Evolutionary conservation across 2,113 vertebrate genomes (phyloP).

Genomic region (Lethenteron reissneri): DNA sequence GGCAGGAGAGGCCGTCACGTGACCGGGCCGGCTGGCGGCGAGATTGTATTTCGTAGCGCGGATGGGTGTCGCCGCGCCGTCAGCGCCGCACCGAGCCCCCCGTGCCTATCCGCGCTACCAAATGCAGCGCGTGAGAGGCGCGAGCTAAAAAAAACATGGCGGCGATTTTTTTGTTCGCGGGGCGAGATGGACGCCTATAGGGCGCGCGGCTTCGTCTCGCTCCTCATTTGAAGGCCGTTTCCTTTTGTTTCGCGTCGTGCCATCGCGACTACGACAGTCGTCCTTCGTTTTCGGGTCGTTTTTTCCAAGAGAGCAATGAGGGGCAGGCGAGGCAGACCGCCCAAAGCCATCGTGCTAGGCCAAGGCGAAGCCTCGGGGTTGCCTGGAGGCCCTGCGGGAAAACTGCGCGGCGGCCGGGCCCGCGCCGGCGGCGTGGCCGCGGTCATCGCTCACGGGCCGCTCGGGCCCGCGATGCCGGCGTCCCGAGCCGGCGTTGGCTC

Average conservation of each 20-base stretch:
- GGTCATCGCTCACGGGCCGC: conserved; percentile 1
- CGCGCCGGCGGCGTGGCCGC: neutral
- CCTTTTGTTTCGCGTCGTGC: neutral
- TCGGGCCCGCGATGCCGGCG: conserved; percentile 1
- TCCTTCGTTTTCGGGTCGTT: neutral
- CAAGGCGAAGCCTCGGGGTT: conserved; percentile 1
- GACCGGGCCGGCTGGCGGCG: too few species aligned
- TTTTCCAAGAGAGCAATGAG: conserved; percentile 1
- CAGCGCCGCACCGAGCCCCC: too few species aligned
- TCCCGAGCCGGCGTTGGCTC: neutral
- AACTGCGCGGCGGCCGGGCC: too few species aligned
- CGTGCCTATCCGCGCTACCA: too few species aligned
- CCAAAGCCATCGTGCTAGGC: conserved; percentile 1
- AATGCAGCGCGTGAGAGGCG: too few species aligned
- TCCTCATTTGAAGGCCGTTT: neutral
- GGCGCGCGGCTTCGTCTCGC: conserved; percentile 2
- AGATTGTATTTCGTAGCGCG: too few species aligned
- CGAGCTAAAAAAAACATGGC: neutral
- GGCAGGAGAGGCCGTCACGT: too few species aligned
- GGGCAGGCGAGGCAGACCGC: conserved; percentile 5
- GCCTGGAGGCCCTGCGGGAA: too few species aligned
- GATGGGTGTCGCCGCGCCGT: too few species aligned
- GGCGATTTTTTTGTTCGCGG: neutral
- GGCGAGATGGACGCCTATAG: neutral
- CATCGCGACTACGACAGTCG: neutral